phyloP scores from a whole-genome alignment of 1,140 invertebrate genomes.

The Lepidurus couesii region DNA sequence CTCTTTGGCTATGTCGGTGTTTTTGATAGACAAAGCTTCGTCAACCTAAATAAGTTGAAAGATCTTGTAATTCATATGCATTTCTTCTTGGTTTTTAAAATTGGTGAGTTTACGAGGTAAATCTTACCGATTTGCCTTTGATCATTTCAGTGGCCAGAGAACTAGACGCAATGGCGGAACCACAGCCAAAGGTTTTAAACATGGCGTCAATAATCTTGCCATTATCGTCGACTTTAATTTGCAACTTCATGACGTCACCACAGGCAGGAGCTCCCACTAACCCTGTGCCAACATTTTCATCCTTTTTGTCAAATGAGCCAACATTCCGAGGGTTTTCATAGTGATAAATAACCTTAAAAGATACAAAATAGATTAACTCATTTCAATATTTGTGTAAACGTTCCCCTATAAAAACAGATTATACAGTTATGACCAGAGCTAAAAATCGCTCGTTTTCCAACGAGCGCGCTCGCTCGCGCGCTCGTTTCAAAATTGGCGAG shows the following conservation, averaged over 20 bases:
- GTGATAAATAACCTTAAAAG: constrained; percentile 86
- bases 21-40: constrained; percentile 87
- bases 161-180: constrained; percentile 97
- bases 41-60: constrained; percentile 55
- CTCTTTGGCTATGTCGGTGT: constrained; percentile 98
- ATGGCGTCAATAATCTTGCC: constrained; percentile 98
- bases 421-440: not conserved
- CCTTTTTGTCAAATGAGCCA: constrained; percentile 93
- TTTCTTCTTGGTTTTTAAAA: not conserved
- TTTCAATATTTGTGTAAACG: no score
- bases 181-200: constrained; percentile 99
- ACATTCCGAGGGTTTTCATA: constrained; percentile 99
- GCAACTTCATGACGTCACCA: constrained; percentile 99
- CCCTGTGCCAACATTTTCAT: constrained; percentile 90
- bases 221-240: constrained; percentile 91
- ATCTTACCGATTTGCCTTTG: constrained; percentile 86
- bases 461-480: no score
- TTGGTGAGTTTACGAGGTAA: not conserved
- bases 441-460: no score
- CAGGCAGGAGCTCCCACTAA: constrained; percentile 98
- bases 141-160: constrained; percentile 99
- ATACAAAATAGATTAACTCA: no score
- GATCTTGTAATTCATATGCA: no score
- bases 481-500: no score
- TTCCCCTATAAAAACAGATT: not conserved